Base-by-base conservation (phyloP, 2,888 invertebrate genomes). In the Zaprionus obscuricornis region DNA sequence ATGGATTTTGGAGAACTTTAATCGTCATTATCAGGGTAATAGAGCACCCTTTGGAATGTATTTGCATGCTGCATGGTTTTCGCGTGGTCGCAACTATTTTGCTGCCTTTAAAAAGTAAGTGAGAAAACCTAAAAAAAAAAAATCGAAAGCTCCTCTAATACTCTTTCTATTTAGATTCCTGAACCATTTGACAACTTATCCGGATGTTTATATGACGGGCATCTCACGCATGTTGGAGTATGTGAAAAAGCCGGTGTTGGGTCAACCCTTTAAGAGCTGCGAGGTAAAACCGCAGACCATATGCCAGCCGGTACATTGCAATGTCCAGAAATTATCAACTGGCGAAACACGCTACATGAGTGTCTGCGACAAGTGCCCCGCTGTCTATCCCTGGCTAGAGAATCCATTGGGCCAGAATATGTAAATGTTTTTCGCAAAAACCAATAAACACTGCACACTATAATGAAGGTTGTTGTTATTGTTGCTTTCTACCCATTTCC, bases 31-130 rank as follows among this genome's bases (percentile, higher is more conserved):
- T 86, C 69, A 91, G 1, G 91, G 91, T 3, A 94, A 92, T 85
- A 91, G 92, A 0, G 93, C 95, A 3, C 95, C 94, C 0, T 94
- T 94, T 78, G 93, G 94, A 1, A 91, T 94, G 74, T 94, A 92
- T 84, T 88, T 94, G 39, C 94, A 94, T 81, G 93, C 94, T 2
- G 92, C 92, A 3, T 94, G 94, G 93, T 93, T 94, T 73, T 49
- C 91, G 0, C 85, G 85, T 17, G 89, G 91, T 51, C 90, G 91
- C 7, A 91, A 91, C 16, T 87, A 92, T 24, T 88, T 90, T 5
- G 86, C 89, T 0, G 94, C 93, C 1, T 91, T 92, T 24, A 83
- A 87, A 7, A 90, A 91, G 74, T 89, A 50, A 55, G 79, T 67
- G n/a, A n/a, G n/a, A n/a, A n/a, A n/a, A n/a, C n/a, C n/a, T n/a